A percentile compares a stretch with the other conserved stretches of the same genome.
Evolutionary conservation across 2,888 invertebrate genomes (phyloP).

Genomic region (Dichetophora obliterata): DNA sequence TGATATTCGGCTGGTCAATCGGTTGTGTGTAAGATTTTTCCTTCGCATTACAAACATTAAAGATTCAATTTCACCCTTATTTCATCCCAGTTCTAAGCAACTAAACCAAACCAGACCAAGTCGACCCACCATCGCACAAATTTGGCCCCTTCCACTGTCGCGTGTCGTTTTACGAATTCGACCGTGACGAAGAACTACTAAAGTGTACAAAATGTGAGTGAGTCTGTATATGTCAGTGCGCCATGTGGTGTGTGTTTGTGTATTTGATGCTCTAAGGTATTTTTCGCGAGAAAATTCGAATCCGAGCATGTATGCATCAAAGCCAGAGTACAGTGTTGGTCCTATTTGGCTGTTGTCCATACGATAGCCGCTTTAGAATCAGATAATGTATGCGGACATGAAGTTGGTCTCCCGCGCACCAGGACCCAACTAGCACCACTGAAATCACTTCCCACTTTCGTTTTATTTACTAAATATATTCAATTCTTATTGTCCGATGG

Average conservation of each 20-base stretch:
- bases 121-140: background rate
- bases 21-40: conserved; percentile 11
- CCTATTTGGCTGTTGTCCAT: conserved; percentile 33
- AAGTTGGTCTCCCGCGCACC: background rate
- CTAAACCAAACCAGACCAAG: background rate
- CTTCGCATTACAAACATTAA: conserved; percentile 28
- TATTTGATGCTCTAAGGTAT: conserved; percentile 33
- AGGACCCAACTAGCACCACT: background rate
- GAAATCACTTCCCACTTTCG: background rate
- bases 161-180: conserved; percentile 34
- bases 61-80: conserved; percentile 28
- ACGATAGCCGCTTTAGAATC: conserved; percentile 34
- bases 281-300: conserved; percentile 44
- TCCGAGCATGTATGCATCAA: conserved; percentile 10
- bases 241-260: background rate
- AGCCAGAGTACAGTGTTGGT: background rate
- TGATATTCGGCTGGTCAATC: conserved; percentile 36
- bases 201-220: background rate
- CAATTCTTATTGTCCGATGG: conserved; percentile 16
- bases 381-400: conserved; percentile 25
- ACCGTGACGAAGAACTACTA: conserved; percentile 33
- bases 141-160: conserved; percentile 8
- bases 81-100: background rate
- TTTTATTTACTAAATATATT: background rate
- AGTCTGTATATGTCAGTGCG: conserved; percentile 11